These are phyloP conservation scores for Caranx melampygus DNA, from an alignment of 2,113 vertebrate species.

Conservation along the genomic window DNA sequence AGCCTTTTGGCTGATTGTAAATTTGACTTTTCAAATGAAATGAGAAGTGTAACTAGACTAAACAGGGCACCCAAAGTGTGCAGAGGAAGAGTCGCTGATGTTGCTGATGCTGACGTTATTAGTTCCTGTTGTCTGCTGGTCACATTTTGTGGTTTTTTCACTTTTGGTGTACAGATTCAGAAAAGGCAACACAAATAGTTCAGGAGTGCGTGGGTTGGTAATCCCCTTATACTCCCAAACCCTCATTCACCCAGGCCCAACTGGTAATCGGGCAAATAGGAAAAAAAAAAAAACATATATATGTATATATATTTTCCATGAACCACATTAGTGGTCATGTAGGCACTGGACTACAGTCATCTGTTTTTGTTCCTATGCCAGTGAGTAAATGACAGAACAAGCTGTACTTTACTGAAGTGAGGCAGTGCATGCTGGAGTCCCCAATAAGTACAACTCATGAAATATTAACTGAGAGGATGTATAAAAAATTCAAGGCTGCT, in stretches of 20 bases:
- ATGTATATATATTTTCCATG: constrained; percentile 6
- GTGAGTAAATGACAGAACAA: not conserved
- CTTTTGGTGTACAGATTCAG: not conserved
- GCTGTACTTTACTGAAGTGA: constrained; percentile 5
- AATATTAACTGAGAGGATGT: constrained; percentile 44
- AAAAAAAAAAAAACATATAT: not conserved
- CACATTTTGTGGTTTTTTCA: not conserved
- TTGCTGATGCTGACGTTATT: constrained; percentile 33
- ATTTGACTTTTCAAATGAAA: constrained; percentile 13
- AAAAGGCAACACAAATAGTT: constrained; percentile 21
- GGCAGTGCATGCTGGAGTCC: not conserved
- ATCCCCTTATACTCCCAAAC: not conserved
- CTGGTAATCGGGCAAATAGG: not conserved
- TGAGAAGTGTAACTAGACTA: constrained; percentile 52
- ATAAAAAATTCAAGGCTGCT: constrained; percentile 54
- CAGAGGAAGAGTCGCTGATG: constrained; percentile 37
- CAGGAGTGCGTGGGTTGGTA: constrained; percentile 9
- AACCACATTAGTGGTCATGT: not conserved
- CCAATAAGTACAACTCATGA: constrained; percentile 20
- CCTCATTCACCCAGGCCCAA: not conserved
- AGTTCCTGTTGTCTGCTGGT: constrained; percentile 43
- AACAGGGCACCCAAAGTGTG: not conserved
- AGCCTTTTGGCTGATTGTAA: not conserved
- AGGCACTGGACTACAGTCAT: not conserved
- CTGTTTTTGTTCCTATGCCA: not conserved